Base-by-base conservation (phyloP, 2,888 invertebrate species). In the Aproaerema taeniolella region DNA sequence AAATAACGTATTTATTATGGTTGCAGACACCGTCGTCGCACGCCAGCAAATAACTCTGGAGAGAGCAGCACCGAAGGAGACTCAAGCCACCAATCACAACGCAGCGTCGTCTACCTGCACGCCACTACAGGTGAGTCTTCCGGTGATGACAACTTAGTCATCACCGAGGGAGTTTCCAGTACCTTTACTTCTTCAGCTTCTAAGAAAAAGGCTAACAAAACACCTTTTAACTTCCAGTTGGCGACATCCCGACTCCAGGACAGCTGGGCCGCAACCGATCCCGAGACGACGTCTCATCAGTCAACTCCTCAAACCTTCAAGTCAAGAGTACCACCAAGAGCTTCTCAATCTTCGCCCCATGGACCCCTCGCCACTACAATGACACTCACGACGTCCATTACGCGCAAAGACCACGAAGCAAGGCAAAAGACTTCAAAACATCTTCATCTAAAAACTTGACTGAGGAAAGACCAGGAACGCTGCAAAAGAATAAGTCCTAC, bases 61-160 rank as follows among this genome's bases (percentile, higher is more conserved):
- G 91, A 90, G 53, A 90, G 90, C 67, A 92, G 92, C 53, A 92
- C 92, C 0, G 93, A 93, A 60, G 92, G 92, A 0, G 93, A 92
- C 56, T 90, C 90, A 41, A 94, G 94, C 63, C 91, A 93, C 56
- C 93, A 93, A 59, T 94, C 94, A 39, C 94, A 94, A 67, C 89
- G 93, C 59, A 94, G 94, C 61, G 92, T 95, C 12, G 95, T 95
- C 12, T 95, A 94, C 65, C 85, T 95, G 37, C 95, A 95, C 62
- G 95, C 95, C 37, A 94, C 95, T 33, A 94, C 95, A 51, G 92
- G 92, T 92, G 74, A 53, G 4, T 20, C n/a, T n/a, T n/a, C n/a
- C n/a, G n/a, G n/a, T n/a, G n/a, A n/a, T n/a, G n/a, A n/a, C n/a
- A n/a, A n/a, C n/a, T n/a, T n/a, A n/a, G n/a, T n/a, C n/a, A n/a